These are phyloP conservation scores for Isichthys henryi DNA, from an alignment of 2,113 vertebrate genomes.

Conservation along the genomic window DNA sequence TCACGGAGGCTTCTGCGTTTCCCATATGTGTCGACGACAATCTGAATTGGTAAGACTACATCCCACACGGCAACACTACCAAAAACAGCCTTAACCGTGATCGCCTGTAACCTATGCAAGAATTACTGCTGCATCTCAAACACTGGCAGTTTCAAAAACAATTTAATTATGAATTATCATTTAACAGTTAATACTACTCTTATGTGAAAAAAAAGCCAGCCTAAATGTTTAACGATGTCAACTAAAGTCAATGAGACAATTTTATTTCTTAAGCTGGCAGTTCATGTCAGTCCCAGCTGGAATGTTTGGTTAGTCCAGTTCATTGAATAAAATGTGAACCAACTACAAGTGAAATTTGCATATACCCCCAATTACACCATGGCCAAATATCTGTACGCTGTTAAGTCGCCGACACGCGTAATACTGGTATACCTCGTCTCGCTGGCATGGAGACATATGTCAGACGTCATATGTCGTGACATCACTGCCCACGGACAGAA, in stretches of 20 bases:
- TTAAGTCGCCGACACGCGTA: background rate
- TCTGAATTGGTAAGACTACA: background rate
- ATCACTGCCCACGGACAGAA: background rate
- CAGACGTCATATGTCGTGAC: too few relatives aligned
- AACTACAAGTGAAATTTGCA: background rate
- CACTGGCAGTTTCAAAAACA: background rate
- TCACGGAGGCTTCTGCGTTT: background rate
- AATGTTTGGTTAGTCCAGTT: background rate
- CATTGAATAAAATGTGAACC: background rate
- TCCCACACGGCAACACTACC: background rate
- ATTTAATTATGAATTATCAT: background rate
- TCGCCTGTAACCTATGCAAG: background rate
- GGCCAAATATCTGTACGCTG: background rate
- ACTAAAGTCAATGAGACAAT: background rate
- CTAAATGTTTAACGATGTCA: background rate
- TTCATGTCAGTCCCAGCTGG: background rate
- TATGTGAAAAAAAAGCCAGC: background rate
- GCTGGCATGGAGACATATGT: background rate
- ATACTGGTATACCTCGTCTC: background rate
- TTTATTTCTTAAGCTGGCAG: background rate
- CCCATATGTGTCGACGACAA: background rate
- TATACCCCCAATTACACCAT: background rate
- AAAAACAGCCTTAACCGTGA: background rate
- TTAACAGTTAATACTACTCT: background rate
- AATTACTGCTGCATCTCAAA: background rate